Evolutionary conservation across 1,140 invertebrate genomes (phyloP), one percentile per base, ranked within the genome.

Genomic region (Idris sp.): DNA sequence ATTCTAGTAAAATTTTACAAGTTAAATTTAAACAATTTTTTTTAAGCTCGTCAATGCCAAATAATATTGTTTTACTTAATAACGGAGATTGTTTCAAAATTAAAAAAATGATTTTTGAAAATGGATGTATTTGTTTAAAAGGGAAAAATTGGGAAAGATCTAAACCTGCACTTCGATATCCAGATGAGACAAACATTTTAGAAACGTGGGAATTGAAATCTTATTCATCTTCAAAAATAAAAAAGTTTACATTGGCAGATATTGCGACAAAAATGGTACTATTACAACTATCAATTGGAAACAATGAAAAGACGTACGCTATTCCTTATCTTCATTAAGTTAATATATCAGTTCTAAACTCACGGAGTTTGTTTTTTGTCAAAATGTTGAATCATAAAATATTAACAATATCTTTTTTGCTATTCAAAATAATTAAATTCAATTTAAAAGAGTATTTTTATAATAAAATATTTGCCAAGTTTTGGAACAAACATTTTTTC

Each of bases 131-230:
- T n/a, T n/a, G 5, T 4, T 58, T 25, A 11, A 5, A 10, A 16
- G 38, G 16, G 35, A 44, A 33, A 58, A 44, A 2, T 35, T 44
- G 53, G 53, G 7, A 11, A 7, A 43, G 44, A 58, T 11, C 22
- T 33, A 58, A 58, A 58, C 28, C 28, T 58, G 40, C 53, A 31
- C 11, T 56, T 43, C 11, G 30, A 41, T 15, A 56, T 25, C 38
- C 33, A 41, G 51, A 56, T 56, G 6, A 43, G 30, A 10, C 38
- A 13, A 16, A 10, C 19, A 19, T 56, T 11, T 31, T 56, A n/a
- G n/a, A n/a, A n/a, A n/a, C n/a, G n/a, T n/a, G n/a, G n/a, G n/a
- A n/a, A n/a, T n/a, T n/a, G n/a, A 6, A 13, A 16, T 56, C 35
- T 15, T 18, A 56, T 38, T 33, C 48, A 53, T 36, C 33, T 25